phyloP scores from a whole-genome alignment of 2,113 vertebrate genomes.

The Zingel zingel region DNA sequence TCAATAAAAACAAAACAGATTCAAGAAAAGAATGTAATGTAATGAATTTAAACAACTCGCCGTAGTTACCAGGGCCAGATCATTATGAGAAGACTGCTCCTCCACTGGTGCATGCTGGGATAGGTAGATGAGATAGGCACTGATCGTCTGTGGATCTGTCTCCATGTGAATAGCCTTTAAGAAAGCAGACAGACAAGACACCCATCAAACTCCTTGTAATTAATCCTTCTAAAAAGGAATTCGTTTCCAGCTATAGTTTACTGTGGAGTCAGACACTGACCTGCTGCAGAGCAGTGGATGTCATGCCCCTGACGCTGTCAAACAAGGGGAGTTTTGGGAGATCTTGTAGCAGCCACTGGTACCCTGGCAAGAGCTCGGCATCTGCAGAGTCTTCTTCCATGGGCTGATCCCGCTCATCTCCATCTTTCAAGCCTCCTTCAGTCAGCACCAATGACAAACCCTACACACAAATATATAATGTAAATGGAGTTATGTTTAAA shows the following conservation, averaged over 20 bases:
- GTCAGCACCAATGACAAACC: slow-evolving; percentile 95
- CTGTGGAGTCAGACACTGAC: slow-evolving; percentile 71
- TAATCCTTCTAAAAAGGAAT: background rate
- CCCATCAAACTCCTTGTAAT: background rate
- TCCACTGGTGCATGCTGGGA: slow-evolving; percentile 97
- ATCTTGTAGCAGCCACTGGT: slow-evolving; percentile 96
- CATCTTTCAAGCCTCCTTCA: slow-evolving; percentile 90
- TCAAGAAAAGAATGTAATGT: background rate
- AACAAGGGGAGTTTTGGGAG: slow-evolving; percentile 94
- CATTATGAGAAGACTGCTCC: slow-evolving; percentile 94
- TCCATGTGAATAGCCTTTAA: slow-evolving; percentile 97
- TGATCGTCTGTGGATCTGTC: slow-evolving; percentile 96
- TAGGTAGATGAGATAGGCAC: slow-evolving; percentile 96
- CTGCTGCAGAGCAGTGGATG: slow-evolving; percentile 94
- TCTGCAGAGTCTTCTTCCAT: slow-evolving; percentile 93
- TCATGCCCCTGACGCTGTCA: slow-evolving; percentile 91
- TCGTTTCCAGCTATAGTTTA: background rate
- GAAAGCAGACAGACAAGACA: slow-evolving; percentile 7
- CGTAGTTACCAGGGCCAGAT: slow-evolving; percentile 92
- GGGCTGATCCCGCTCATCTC: slow-evolving; percentile 92
- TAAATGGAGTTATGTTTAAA: background rate
- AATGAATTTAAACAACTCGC: background rate
- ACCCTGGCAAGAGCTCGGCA: slow-evolving; percentile 88
- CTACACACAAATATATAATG: slow-evolving; percentile 71
- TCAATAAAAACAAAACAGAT: background rate